phyloP scores from a whole-genome alignment of 2,888 invertebrate genomes.

The Dasysyrphus tricinctus region DNA sequence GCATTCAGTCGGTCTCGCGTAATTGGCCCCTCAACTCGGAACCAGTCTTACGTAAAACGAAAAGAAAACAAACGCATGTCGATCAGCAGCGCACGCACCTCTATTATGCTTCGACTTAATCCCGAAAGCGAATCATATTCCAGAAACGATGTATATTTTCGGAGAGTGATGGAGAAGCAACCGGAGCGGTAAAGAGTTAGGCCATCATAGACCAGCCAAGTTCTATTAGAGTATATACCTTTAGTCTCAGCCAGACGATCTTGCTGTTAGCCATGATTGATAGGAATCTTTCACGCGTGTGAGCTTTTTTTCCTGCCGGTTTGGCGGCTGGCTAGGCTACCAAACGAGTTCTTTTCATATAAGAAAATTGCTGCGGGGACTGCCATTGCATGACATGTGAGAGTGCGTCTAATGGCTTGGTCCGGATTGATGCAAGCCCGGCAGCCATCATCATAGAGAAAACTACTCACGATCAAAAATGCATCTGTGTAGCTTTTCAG shows the following conservation, averaged over 20 bases:
- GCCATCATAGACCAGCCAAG: slow-evolving; percentile 21
- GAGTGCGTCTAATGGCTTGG: slow-evolving; percentile 64
- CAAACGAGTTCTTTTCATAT: slow-evolving; percentile 44
- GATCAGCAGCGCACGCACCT: slow-evolving; percentile 61
- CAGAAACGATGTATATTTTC: slow-evolving; percentile 17
- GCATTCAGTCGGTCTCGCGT: slow-evolving; percentile 52
- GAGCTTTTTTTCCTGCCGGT: slow-evolving; percentile 58
- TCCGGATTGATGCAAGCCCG: slow-evolving; percentile 52
- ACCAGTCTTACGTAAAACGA: slow-evolving; percentile 70
- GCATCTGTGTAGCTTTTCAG: slow-evolving; percentile 37
- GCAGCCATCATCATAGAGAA: slow-evolving; percentile 58
- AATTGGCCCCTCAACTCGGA: slow-evolving; percentile 67
- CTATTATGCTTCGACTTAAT: slow-evolving; percentile 45
- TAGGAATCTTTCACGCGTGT: slow-evolving; percentile 74
- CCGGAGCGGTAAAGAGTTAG: neutral
- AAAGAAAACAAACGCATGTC: slow-evolving; percentile 64
- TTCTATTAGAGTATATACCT: slow-evolving; percentile 53
- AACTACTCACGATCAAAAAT: slow-evolving; percentile 54
- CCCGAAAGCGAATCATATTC: slow-evolving; percentile 69
- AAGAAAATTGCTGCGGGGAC: slow-evolving; percentile 2
- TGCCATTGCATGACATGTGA: slow-evolving; percentile 61
- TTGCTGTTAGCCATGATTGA: slow-evolving; percentile 70
- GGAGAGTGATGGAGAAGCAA: neutral
- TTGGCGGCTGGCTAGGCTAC: slow-evolving; percentile 34
- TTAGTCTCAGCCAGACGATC: slow-evolving; percentile 61